phyloP scores from a whole-genome alignment of 1,140 invertebrate genomes.

The Nymphalis io region DNA sequence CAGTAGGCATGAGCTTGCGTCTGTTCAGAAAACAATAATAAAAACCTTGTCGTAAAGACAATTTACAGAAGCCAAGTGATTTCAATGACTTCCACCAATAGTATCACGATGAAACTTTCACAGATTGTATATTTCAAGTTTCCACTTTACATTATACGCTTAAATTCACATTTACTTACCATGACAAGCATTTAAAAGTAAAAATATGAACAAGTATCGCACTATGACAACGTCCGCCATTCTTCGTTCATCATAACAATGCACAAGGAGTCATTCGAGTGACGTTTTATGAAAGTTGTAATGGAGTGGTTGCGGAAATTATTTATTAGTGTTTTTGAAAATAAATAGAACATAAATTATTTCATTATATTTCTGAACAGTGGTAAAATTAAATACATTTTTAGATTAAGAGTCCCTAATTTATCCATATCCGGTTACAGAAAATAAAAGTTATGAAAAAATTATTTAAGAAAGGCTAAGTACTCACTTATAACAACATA shows the following conservation, averaged over 20 bases:
- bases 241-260: slow-evolving; percentile 80
- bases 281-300: slow-evolving; percentile 1
- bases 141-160: slow-evolving; percentile 18
- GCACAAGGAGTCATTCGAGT: slow-evolving; percentile 35
- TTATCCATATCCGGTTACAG: slow-evolving; percentile 5
- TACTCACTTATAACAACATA: not conserved
- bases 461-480: not conserved
- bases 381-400: not conserved
- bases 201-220: slow-evolving; percentile 77
- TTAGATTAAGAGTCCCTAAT: not conserved
- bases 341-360: no score
- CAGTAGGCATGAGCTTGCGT: slow-evolving; percentile 20
- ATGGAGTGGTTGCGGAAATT: not conserved
- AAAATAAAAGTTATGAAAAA: not conserved
- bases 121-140: slow-evolving; percentile 24
- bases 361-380: not conserved
- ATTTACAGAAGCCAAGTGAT: slow-evolving; percentile 36
- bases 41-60: slow-evolving; percentile 36
- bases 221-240: slow-evolving; percentile 79
- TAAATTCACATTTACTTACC: slow-evolving; percentile 56
- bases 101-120: slow-evolving; percentile 26
- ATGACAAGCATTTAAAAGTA: slow-evolving; percentile 72
- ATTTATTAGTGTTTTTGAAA: not conserved
- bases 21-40: slow-evolving; percentile 46
- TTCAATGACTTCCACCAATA: slow-evolving; percentile 14